A percentile compares a stretch with the other conserved stretches of the same genome.
Evolutionary conservation across 2,888 invertebrate species (phyloP).

Genomic region (Pilophorus perplexus): DNA sequence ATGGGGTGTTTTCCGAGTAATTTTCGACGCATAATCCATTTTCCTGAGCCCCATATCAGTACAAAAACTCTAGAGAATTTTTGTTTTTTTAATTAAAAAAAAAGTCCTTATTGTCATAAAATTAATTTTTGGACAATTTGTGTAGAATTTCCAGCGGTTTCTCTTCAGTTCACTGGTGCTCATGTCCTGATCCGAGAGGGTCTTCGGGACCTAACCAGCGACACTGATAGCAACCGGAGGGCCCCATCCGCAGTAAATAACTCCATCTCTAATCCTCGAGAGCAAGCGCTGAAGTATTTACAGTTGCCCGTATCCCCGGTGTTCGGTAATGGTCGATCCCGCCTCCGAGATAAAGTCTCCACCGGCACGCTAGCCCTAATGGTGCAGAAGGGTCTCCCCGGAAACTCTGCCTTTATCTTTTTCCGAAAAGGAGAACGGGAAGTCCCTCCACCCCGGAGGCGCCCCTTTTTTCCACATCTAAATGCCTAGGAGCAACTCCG

Average conservation of each 20-base stretch:
- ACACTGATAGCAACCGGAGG: constrained; percentile 18
- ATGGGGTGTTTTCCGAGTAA: no score
- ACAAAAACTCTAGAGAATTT: no score
- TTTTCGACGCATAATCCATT: no score
- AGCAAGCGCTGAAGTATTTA: constrained; percentile 38
- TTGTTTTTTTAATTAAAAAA: no score
- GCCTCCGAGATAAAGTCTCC: constrained; percentile 37
- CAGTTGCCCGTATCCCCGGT: constrained; percentile 38
- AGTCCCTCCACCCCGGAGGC: neutral
- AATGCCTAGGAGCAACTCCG: constrained; percentile 25
- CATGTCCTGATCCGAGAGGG: no score
- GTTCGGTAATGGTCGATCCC: constrained; percentile 43
- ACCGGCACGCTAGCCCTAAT: constrained; percentile 42
- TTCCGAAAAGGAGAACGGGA: constrained; percentile 15
- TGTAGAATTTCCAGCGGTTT: no score
- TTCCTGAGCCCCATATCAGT: no score
- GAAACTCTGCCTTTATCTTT: constrained; percentile 39
- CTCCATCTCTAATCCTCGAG: constrained; percentile 40
- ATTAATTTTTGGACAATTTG: no score
- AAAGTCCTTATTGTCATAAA: no score
- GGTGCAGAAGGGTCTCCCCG: constrained; percentile 41
- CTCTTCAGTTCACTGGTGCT: no score
- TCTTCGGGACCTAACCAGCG: no score
- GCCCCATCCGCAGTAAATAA: constrained; percentile 35
- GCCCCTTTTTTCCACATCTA: constrained; percentile 26